Evolutionary conservation across 2,113 vertebrate species (phyloP).

Genomic region (Pseudopodoces humilis): DNA sequence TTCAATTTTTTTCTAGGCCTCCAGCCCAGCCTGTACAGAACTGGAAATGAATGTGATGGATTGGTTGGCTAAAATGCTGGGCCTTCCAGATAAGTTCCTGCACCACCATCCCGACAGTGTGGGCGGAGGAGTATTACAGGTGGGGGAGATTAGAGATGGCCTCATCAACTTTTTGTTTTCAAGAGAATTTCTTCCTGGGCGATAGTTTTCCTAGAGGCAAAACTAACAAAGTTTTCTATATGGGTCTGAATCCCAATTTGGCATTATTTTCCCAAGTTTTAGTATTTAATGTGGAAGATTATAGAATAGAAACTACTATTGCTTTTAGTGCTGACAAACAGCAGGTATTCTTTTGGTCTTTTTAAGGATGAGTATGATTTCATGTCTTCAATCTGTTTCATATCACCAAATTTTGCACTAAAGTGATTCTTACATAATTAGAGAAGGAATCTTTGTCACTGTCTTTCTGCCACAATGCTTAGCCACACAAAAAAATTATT

Average conservation of each 20-base stretch:
- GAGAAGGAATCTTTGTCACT: neutral
- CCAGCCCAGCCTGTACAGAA: constrained; percentile 94
- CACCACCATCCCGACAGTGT: constrained; percentile 86
- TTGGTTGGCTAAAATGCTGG: constrained; percentile 94
- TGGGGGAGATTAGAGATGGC: constrained; percentile 20
- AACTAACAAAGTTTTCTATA: neutral
- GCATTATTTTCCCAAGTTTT: neutral
- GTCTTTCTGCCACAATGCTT: neutral
- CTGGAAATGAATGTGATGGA: constrained; percentile 96
- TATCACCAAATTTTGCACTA: neutral
- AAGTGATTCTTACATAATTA: neutral
- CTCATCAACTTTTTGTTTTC: neutral
- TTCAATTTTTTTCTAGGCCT: constrained; percentile 77
- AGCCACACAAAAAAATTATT: neutral
- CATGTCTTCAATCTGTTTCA: neutral
- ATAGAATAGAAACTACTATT: neutral
- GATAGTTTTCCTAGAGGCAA: neutral
- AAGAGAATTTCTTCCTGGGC: neutral
- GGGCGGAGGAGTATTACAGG: constrained; percentile 93
- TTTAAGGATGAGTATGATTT: neutral
- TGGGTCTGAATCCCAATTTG: neutral
- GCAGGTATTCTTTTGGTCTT: neutral
- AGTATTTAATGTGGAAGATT: neutral
- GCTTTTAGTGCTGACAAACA: neutral
- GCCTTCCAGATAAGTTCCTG: constrained; percentile 88